Evolutionary conservation across 30 jellyfish, hydroid and myxozoan species (phyloP), one percentile per base, ranked within the genome.

Genomic region (Nemopilema nomurai): DNA sequence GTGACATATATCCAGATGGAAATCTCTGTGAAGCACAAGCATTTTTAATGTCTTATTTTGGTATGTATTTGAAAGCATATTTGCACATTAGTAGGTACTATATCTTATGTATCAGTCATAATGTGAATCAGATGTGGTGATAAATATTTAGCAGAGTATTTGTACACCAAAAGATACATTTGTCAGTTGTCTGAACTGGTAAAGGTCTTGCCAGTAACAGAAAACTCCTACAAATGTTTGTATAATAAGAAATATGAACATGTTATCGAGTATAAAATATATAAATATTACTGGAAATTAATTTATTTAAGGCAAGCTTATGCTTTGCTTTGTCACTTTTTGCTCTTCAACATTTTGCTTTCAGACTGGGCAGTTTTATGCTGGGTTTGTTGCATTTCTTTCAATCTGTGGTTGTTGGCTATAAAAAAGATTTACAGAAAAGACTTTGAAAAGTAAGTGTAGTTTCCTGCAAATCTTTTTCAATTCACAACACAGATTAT

Each of bases 341-440:
- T 41, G 57, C 32, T 71, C 28, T 51, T n/a, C n/a, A n/a, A n/a
- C n/a, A n/a, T n/a, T n/a, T n/a, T n/a, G n/a, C n/a, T 74, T 66
- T 9, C 88, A 86, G 95, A 87, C 22, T 93, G 98, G 98, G 79
- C 98, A 0, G 91, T 96, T 0, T 76, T 93, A 62, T 80, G 94
- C 57, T 93, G 98, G 98, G 98, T 93, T 4, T 84, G 92, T 27
- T 84, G 93, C 67, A 83, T 93, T 18, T 83, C 98, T 20, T 67
- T 93, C 72, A 88, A 89, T 85, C 80, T 93, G 23, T 87, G 90
- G 90, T 30, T 88, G 51, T 24, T 89, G 64, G 96, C 79, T 4
- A 52, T 88, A 9, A 76, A 89, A 49, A 72, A 63, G 57, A 76
- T 71, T 29, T 23, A 70, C 82, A 85, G 64, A 28, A 64, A 80